phyloP scores from a whole-genome alignment of 2,797 vertebrate species.

The Sternotherus odoratus region DNA sequence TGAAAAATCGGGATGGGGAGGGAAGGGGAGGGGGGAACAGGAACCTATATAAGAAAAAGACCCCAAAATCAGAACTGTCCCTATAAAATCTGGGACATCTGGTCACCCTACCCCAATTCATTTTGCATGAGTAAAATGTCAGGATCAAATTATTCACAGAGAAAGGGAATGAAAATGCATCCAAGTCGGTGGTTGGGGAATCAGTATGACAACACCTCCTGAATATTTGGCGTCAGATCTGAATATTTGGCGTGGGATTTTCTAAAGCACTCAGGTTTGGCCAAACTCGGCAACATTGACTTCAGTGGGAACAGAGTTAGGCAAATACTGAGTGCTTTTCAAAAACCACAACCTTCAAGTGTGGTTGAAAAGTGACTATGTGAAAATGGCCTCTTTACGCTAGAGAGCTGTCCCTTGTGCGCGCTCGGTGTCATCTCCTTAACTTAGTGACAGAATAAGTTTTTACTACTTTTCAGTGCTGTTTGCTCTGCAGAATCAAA shows the following conservation, averaged over 20 bases:
- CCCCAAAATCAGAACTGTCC: no score
- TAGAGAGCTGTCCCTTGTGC: not conserved
- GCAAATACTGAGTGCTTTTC: not conserved
- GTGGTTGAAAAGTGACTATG: not conserved
- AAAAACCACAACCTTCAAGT: not conserved
- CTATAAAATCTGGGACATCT: no score
- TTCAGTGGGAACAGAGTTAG: not conserved
- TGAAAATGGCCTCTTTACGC: not conserved
- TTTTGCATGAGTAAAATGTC: not conserved
- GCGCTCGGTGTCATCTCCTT: not conserved
- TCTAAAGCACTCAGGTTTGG: not conserved
- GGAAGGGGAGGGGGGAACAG: no score
- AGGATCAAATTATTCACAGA: constrained; percentile 8
- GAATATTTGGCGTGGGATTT: constrained; percentile 1
- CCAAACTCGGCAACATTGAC: not conserved
- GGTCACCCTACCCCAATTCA: not conserved
- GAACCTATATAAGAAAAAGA: no score
- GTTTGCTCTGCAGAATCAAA: not conserved
- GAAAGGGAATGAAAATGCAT: not conserved
- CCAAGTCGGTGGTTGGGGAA: constrained; percentile 1
- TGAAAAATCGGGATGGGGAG: no score
- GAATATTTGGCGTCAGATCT: constrained; percentile 36
- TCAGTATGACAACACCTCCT: constrained; percentile 2
- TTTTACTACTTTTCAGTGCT: not conserved
- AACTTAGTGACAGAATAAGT: not conserved